These are phyloP conservation scores for Poecile montanus DNA, from an alignment of 2,797 vertebrate species.

Conservation along the genomic window DNA sequence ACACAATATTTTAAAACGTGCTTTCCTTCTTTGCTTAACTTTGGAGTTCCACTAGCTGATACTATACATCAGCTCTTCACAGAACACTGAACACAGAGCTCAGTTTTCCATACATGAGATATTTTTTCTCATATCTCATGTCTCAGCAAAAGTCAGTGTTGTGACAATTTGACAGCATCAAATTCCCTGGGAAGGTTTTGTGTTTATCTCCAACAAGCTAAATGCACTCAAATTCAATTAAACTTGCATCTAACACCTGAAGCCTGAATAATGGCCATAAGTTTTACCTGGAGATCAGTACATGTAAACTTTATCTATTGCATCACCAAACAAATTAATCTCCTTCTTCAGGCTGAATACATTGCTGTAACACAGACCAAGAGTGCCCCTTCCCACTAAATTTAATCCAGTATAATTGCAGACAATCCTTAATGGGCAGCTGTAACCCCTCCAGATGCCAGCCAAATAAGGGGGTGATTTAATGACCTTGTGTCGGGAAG, in stretches of 20 bases:
- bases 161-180: neutral
- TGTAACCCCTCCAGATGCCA: neutral
- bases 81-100: neutral
- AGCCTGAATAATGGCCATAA: neutral
- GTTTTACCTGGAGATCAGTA: neutral
- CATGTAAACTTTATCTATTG: neutral
- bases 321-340: neutral
- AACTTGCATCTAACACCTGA: neutral
- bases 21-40: neutral
- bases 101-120: neutral
- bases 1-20: neutral
- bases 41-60: neutral
- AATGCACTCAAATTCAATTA: neutral
- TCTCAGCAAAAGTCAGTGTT: neutral
- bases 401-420: neutral
- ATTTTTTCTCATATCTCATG: neutral
- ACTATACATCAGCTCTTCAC: neutral
- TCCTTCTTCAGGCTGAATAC: neutral
- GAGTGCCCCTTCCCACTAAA: neutral
- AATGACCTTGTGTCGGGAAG: no score
- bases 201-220: neutral
- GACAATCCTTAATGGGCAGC: neutral
- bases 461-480: neutral
- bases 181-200: neutral
- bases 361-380: neutral